phyloP scores from a whole-genome alignment of 2,797 vertebrate species.

The Pachyuromys duprasi region DNA sequence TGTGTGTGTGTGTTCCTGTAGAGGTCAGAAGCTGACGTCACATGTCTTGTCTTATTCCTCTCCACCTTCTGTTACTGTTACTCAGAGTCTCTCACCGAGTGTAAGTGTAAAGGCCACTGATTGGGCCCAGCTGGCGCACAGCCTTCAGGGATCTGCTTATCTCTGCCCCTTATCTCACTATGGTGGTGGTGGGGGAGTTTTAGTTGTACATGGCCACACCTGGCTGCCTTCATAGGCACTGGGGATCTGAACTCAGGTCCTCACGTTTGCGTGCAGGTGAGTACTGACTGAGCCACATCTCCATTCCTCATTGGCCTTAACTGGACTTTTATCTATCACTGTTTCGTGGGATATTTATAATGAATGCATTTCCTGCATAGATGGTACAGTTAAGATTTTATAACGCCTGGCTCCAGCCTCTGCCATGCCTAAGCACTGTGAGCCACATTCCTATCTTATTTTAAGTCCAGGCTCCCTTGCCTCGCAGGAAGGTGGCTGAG shows the following conservation, averaged over 20 bases:
- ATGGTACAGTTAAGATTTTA: background rate
- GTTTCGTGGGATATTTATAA: conserved; percentile 14
- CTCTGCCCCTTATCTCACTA: too few species aligned
- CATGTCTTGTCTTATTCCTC: background rate
- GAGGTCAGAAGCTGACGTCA: too few species aligned
- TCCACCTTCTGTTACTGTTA: background rate
- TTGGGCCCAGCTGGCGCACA: too few species aligned
- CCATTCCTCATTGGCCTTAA: background rate
- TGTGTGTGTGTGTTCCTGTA: background rate
- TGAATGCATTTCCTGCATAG: background rate
- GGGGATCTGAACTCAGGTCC: too few species aligned
- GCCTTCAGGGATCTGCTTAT: background rate
- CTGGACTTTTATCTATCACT: background rate
- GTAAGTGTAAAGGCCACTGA: background rate
- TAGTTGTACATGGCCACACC: background rate
- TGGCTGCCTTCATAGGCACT: background rate
- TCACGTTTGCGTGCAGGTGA: background rate
- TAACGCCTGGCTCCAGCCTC: background rate
- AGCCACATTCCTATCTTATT: background rate
- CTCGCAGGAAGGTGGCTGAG: background rate
- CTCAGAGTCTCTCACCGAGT: background rate
- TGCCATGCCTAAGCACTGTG: background rate
- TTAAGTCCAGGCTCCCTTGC: background rate
- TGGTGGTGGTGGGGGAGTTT: background rate
- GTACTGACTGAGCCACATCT: background rate